Conservation (phyloP, 2,797 vertebrate genomes). For the Rhodeus uyekii region DNA sequence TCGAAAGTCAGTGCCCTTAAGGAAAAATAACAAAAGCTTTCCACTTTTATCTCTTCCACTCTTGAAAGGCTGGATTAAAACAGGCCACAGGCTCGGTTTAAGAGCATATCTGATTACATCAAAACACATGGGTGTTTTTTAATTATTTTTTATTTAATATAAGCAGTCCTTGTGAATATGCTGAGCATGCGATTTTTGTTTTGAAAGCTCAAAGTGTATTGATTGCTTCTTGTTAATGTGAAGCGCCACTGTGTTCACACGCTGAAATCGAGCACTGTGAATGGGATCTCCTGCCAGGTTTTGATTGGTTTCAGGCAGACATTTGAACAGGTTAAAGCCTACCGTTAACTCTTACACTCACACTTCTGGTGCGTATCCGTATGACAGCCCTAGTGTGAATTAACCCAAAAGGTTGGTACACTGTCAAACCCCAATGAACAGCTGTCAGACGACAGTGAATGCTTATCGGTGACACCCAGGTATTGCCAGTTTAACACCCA, state of each 20-base stretch:
- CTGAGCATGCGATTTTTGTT: slow-evolving; percentile 24
- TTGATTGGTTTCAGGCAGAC: slow-evolving; percentile 20
- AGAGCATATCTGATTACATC: slow-evolving; percentile 40
- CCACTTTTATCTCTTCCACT: slow-evolving; percentile 46
- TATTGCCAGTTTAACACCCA: slow-evolving; percentile 35
- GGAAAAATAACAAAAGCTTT: slow-evolving; percentile 46
- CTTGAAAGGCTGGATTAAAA: slow-evolving; percentile 37
- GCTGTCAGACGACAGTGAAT: slow-evolving; percentile 22
- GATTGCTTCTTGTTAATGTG: slow-evolving; percentile 39
- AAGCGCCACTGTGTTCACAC: slow-evolving; percentile 16
- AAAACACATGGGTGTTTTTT: not conserved
- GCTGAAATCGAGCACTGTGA: slow-evolving; percentile 8
- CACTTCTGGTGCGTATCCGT: not conserved
- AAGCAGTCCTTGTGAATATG: slow-evolving; percentile 29
- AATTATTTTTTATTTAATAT: not conserved
- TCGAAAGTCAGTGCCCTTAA: slow-evolving; percentile 47
- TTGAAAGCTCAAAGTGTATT: slow-evolving; percentile 22
- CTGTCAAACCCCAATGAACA: slow-evolving; percentile 26
- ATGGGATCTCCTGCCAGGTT: slow-evolving; percentile 19
- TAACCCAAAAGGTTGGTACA: slow-evolving; percentile 24
- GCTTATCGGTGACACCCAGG: slow-evolving; percentile 42
- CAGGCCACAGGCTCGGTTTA: slow-evolving; percentile 24
- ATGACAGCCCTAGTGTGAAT: slow-evolving; percentile 26
- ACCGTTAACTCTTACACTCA: not conserved
- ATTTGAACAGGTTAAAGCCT: not conserved